These are phyloP conservation scores for Nannobrachium achirus DNA, from an alignment of 2,113 vertebrate genomes.

Conservation along the genomic window DNA sequence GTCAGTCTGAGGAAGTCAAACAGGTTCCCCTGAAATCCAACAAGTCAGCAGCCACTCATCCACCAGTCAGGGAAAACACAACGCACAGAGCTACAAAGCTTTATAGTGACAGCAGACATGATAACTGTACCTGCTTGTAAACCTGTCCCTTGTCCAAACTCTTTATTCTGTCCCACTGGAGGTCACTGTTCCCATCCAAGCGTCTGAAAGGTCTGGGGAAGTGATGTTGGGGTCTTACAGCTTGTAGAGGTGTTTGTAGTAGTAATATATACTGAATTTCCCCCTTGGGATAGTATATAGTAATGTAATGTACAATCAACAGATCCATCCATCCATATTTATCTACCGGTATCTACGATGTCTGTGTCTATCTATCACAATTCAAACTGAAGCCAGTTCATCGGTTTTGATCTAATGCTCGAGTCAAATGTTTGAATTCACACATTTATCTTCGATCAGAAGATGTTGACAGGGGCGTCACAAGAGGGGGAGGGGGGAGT, in stretches of 20 bases:
- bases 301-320: too few species aligned
- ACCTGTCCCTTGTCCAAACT: constrained; percentile 84
- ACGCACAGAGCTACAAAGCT: not conserved
- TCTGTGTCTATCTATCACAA: too few species aligned
- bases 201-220: constrained; percentile 81
- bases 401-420: not conserved
- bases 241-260: too few species aligned
- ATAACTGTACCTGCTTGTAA: constrained; percentile 85
- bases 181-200: constrained; percentile 82
- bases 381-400: not conserved
- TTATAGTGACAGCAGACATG: not conserved
- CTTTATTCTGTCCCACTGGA: constrained; percentile 84
- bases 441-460: not conserved
- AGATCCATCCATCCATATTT: too few species aligned
- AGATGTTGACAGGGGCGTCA: too few species aligned
- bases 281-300: too few species aligned
- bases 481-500: too few species aligned
- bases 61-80: constrained; percentile 1
- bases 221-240: too few species aligned
- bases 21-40: constrained; percentile 88
- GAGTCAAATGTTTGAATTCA: not conserved
- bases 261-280: too few species aligned
- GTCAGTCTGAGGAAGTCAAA: constrained; percentile 93
- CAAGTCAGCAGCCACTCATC: constrained; percentile 1
- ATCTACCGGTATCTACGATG: too few species aligned